Evolutionary conservation across 2,113 vertebrate species (phyloP).

Genomic region (human): DNA sequence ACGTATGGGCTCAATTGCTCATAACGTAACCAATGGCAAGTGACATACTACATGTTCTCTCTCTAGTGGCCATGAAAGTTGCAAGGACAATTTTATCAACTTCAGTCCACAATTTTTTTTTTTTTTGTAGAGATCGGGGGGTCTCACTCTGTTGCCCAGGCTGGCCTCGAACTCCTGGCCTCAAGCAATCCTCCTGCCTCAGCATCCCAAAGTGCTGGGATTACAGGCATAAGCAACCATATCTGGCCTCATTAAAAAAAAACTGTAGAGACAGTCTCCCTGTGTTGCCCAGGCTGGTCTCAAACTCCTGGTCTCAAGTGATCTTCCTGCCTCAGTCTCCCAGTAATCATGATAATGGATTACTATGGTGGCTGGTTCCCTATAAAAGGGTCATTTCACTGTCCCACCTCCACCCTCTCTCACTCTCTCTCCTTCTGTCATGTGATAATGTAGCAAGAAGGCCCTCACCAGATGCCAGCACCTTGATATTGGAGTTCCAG

Average conservation of each 20-base stretch:
- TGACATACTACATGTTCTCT: neutral
- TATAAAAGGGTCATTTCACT: neutral
- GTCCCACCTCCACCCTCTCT: neutral
- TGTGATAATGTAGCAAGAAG: neutral
- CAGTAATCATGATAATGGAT: no score
- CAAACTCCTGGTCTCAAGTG: no score
- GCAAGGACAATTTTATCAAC: neutral
- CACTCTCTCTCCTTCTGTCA: neutral
- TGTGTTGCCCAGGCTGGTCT: no score
- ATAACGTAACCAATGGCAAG: neutral
- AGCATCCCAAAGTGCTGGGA: no score
- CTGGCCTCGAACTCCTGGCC: no score
- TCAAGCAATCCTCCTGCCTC: neutral
- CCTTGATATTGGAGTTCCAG: neutral
- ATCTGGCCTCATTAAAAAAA: no score
- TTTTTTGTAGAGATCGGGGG: no score
- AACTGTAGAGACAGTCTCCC: no score
- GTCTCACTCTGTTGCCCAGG: no score
- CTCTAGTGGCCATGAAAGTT: conserved; percentile 1
- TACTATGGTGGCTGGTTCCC: neutral
- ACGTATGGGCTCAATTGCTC: no score
- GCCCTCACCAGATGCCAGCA: neutral
- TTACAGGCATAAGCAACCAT: no score
- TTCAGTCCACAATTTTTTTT: neutral
- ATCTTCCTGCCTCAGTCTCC: no score